These are phyloP conservation scores for Ischnus inquisitorius DNA, from an alignment of 2,888 invertebrate species.

Conservation along the genomic window DNA sequence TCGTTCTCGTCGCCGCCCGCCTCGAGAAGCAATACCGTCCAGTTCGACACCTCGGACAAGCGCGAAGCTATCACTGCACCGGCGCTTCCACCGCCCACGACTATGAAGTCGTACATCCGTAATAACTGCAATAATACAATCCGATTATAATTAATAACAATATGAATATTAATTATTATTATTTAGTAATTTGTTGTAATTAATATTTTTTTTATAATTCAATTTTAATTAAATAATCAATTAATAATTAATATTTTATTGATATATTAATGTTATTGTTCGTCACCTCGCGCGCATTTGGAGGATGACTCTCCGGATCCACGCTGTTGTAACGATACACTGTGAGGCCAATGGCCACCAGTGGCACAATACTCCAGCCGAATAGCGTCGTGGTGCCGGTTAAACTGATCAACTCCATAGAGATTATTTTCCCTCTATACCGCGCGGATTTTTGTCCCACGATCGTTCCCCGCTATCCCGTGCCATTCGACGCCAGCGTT, in stretches of 20 bases:
- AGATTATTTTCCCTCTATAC: constrained; percentile 80
- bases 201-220: not conserved
- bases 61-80: constrained; percentile 95
- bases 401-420: constrained; percentile 85
- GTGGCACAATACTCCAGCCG: constrained; percentile 91
- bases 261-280: constrained; percentile 64
- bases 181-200: not conserved
- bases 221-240: too few species aligned
- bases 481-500: constrained; percentile 37
- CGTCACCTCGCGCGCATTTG: constrained; percentile 90
- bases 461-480: constrained; percentile 24
- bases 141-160: not conserved
- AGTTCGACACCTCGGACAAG: constrained; percentile 92
- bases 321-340: constrained; percentile 92
- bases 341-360: constrained; percentile 93
- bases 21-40: constrained; percentile 94
- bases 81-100: constrained; percentile 95
- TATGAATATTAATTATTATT: not conserved
- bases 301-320: constrained; percentile 93
- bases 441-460: constrained; percentile 37
- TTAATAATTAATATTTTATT: not conserved
- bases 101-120: constrained; percentile 94
- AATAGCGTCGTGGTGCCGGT: constrained; percentile 87
- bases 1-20: constrained; percentile 96
- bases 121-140: constrained; percentile 87